A percentile compares a stretch with the other conserved stretches of the same genome.
phyloP scores from a whole-genome alignment of 2,797 vertebrate species.

The Iguana delicatissima region DNA sequence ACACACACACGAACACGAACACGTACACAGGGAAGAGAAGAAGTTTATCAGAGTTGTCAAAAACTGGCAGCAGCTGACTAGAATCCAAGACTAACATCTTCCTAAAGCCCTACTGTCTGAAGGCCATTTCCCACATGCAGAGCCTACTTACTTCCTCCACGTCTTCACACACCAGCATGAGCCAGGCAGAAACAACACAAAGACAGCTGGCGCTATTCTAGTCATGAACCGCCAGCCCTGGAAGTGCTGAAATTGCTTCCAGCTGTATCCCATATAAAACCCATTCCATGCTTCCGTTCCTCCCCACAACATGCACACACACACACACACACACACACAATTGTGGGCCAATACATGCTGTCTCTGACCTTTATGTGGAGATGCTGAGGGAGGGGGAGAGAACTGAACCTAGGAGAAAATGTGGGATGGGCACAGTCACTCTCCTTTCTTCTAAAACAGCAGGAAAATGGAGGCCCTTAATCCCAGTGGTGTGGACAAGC shows the following conservation, averaged over 20 bases:
- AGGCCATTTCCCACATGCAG: background rate
- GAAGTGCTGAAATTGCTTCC: slow-evolving; percentile 22
- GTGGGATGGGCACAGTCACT: background rate
- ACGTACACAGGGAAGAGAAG: background rate
- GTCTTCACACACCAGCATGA: too few relatives aligned
- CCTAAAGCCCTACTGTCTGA: background rate
- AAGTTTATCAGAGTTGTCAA: background rate
- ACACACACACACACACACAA: background rate
- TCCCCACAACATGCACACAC: background rate
- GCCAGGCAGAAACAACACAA: background rate
- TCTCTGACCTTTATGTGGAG: background rate
- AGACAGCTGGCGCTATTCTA: slow-evolving; percentile 26
- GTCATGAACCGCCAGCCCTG: background rate
- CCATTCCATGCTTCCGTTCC: background rate
- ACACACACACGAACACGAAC: too few relatives aligned
- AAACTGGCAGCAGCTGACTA: background rate
- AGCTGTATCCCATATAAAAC: slow-evolving; percentile 25
- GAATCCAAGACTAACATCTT: background rate
- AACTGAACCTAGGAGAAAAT: background rate
- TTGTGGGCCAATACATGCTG: background rate
- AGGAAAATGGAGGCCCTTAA: background rate
- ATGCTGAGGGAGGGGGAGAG: background rate
- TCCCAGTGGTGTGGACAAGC: background rate
- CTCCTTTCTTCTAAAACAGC: background rate
- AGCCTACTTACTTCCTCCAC: background rate